phyloP scores from a whole-genome alignment of 1,140 invertebrate species.

The Drosophila kikkawai region DNA sequence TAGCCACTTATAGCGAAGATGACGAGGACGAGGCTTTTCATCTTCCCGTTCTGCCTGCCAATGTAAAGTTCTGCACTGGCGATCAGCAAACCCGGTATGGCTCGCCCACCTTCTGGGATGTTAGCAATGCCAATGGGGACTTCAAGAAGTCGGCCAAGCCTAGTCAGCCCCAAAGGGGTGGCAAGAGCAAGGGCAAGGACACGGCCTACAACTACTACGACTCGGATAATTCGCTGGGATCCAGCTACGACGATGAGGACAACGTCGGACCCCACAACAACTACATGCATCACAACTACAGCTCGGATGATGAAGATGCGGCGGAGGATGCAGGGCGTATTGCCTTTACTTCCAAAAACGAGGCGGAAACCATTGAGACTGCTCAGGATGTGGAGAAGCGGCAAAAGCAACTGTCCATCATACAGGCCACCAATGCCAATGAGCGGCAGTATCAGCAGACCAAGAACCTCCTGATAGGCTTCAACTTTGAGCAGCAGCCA shows the following conservation, averaged over 20 bases:
- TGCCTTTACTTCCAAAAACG: constrained; percentile 92
- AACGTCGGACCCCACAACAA: constrained; percentile 14
- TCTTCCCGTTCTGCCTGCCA: constrained; percentile 85
- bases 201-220: constrained; percentile 63
- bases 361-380: constrained; percentile 93
- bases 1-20: constrained; percentile 63
- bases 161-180: background rate
- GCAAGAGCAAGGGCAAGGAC: constrained; percentile 17
- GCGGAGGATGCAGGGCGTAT: constrained; percentile 86
- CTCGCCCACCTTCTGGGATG: constrained; percentile 86
- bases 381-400: constrained; percentile 81
- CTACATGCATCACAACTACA: constrained; percentile 48
- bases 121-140: constrained; percentile 57
- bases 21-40: constrained; percentile 82
- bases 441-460: constrained; percentile 80
- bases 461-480: constrained; percentile 79
- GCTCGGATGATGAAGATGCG: constrained; percentile 61
- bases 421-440: constrained; percentile 84
- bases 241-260: constrained; percentile 72
- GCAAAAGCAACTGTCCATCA: constrained; percentile 83
- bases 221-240: constrained; percentile 75
- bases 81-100: constrained; percentile 85
- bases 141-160: constrained; percentile 41
- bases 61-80: constrained; percentile 86
- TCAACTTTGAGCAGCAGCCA: constrained; percentile 58